Conservation (phyloP, 2,797 vertebrate genomes). For the Lates japonicus region DNA sequence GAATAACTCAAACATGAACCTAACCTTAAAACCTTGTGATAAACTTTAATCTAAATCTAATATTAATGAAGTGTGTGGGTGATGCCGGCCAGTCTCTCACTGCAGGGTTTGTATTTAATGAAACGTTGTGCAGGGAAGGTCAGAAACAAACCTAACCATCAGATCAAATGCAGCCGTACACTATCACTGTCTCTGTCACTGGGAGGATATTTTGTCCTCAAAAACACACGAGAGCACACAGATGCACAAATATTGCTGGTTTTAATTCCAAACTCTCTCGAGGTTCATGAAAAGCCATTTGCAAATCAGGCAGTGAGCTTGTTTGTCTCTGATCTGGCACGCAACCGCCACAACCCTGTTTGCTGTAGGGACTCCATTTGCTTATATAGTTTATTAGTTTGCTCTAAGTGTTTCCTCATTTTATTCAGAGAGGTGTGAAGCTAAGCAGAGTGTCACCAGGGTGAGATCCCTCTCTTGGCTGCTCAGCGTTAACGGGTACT, state of each 20-base stretch:
- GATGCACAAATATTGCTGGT: background rate
- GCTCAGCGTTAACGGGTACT: conserved; percentile 48
- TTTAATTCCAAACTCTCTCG: conserved; percentile 16
- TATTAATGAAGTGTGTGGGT: conserved; percentile 6
- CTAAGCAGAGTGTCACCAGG: conserved; percentile 65
- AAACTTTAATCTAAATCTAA: conserved; percentile 22
- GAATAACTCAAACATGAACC: conserved; percentile 43
- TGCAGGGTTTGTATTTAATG: conserved; percentile 25
- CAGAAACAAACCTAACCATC: conserved; percentile 14
- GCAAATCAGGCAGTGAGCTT: conserved; percentile 20
- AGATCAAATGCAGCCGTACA: conserved; percentile 3
- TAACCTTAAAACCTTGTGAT: conserved; percentile 17
- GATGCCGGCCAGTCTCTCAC: conserved; percentile 1
- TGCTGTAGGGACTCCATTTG: conserved; percentile 48
- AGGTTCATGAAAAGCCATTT: conserved; percentile 29
- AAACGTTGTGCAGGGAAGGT: conserved; percentile 8
- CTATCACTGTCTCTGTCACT: conserved; percentile 1
- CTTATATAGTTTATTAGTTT: conserved; percentile 66
- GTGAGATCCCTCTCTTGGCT: conserved; percentile 67
- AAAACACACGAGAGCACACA: background rate
- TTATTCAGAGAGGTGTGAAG: conserved; percentile 75
- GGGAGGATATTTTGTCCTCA: conserved; percentile 7
- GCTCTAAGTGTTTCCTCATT: conserved; percentile 78
- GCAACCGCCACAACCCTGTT: conserved; percentile 50
- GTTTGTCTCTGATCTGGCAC: conserved; percentile 61